A percentile compares a stretch with the other conserved stretches of the same genome.
These are phyloP conservation scores for Diachasmimorpha longicaudata DNA, from an alignment of 1,140 invertebrate genomes.

Conservation along the genomic window DNA sequence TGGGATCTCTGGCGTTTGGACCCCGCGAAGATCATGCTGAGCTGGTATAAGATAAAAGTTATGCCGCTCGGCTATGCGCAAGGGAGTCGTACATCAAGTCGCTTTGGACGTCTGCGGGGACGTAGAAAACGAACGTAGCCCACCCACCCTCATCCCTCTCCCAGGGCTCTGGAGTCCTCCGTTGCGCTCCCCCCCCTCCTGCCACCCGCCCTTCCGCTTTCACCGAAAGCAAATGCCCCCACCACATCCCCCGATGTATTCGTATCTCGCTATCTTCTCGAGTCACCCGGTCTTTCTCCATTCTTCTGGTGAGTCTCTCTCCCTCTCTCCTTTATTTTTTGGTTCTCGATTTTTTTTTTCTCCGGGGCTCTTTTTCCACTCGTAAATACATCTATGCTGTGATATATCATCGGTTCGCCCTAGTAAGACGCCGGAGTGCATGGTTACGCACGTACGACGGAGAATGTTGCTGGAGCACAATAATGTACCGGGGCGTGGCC, in stretches of 20 bases:
- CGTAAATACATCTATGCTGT: constrained; percentile 42
- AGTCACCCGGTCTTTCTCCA: constrained; percentile 20
- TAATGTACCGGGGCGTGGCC: constrained; percentile 25
- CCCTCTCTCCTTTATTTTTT: constrained; percentile 3
- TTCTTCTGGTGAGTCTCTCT: not conserved
- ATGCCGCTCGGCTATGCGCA: constrained; percentile 59
- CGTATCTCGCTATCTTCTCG: constrained; percentile 17
- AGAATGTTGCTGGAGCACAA: not conserved
- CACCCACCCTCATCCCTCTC: constrained; percentile 27
- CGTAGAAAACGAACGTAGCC: constrained; percentile 48
- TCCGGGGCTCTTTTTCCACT: constrained; percentile 22
- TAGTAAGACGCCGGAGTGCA: constrained; percentile 12
- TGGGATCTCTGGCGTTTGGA: constrained; percentile 36
- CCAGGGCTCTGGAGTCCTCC: constrained; percentile 25
- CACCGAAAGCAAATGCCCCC: constrained; percentile 38
- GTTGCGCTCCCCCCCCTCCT: constrained; percentile 32
- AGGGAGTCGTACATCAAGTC: constrained; percentile 60
- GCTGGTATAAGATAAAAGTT: constrained; percentile 62
- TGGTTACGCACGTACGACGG: constrained; percentile 12
- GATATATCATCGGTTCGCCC: constrained; percentile 17
- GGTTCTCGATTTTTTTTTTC: constrained; percentile 49
- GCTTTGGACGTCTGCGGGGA: constrained; percentile 59
- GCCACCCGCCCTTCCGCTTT: constrained; percentile 21
- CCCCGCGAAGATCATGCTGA: constrained; percentile 39
- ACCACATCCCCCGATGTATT: constrained; percentile 22